phyloP scores from a whole-genome alignment of 2,888 invertebrate species.

The Palloptera scutellata region DNA sequence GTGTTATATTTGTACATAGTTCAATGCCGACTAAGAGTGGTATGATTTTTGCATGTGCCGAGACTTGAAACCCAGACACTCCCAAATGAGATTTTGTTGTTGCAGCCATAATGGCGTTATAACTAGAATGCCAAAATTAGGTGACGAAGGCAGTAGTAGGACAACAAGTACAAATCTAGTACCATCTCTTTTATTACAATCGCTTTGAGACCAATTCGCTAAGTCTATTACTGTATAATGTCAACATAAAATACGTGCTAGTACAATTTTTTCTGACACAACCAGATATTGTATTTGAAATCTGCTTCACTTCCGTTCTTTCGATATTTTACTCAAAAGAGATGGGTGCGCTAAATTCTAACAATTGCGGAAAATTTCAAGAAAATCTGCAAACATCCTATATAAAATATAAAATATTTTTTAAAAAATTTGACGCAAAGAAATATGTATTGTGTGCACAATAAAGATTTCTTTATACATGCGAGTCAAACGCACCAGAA shows the following conservation, averaged over 20 bases:
- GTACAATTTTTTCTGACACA: constrained; percentile 53
- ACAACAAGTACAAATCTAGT: no score
- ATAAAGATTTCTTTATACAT: constrained; percentile 6
- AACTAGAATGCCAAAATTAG: no score
- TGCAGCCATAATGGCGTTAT: no score
- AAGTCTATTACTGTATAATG: neutral
- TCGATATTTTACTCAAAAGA: constrained; percentile 73
- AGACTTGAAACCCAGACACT: no score
- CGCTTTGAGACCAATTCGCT: neutral
- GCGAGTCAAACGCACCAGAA: neutral
- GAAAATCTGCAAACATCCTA: constrained; percentile 59
- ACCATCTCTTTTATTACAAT: no score
- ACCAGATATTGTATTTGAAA: constrained; percentile 47
- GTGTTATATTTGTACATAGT: no score
- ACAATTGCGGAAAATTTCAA: constrained; percentile 49
- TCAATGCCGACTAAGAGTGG: no score
- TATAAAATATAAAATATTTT: constrained; percentile 14
- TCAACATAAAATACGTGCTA: constrained; percentile 36
- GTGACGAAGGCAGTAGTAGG: no score
- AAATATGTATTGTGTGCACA: neutral
- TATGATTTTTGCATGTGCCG: no score
- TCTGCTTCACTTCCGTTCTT: constrained; percentile 65
- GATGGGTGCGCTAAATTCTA: constrained; percentile 67
- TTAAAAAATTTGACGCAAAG: neutral
- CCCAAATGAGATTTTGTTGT: no score